Percentiles rank a stretch among this genome's conserved stretches.
phyloP scores from a whole-genome alignment of 2,888 invertebrate genomes.

The Cheilosia variabilis region DNA sequence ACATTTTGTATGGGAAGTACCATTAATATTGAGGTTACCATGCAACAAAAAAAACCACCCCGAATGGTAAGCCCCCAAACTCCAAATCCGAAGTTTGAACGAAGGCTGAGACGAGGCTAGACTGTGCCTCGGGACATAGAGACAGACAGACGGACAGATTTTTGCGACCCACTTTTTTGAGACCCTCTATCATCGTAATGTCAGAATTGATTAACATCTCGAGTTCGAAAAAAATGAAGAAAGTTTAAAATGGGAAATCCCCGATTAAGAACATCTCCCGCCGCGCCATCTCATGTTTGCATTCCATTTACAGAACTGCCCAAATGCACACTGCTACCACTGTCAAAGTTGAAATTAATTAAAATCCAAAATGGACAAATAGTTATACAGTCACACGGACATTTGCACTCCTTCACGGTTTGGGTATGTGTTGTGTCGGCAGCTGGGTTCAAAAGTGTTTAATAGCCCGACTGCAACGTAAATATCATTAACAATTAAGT shows the following conservation, averaged over 20 bases:
- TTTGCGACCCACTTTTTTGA: no score
- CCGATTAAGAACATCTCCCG: not conserved
- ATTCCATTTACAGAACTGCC: not conserved
- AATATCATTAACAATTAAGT: slow-evolving; percentile 57
- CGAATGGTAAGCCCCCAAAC: no score
- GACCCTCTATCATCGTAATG: no score
- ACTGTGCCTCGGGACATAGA: no score
- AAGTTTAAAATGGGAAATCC: not conserved
- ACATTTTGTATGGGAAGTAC: no score
- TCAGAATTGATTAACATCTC: no score
- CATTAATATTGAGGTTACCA: no score
- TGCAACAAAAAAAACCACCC: no score
- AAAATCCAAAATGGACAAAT: slow-evolving; percentile 5
- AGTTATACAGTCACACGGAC: slow-evolving; percentile 16
- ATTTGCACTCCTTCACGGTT: not conserved
- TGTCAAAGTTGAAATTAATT: slow-evolving; percentile 23
- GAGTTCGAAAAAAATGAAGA: no score
- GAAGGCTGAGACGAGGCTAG: no score
- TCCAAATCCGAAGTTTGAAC: no score
- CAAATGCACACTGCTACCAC: not conserved
- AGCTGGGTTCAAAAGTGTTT: slow-evolving; percentile 12
- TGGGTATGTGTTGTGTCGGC: not conserved
- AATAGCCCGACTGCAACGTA: slow-evolving; percentile 29
- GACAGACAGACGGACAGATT: no score
- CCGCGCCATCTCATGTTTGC: not conserved